Evolutionary conservation across 2,113 vertebrate species (phyloP), one percentile per base, ranked within the genome.

Genomic region (Macaca mulatta): DNA sequence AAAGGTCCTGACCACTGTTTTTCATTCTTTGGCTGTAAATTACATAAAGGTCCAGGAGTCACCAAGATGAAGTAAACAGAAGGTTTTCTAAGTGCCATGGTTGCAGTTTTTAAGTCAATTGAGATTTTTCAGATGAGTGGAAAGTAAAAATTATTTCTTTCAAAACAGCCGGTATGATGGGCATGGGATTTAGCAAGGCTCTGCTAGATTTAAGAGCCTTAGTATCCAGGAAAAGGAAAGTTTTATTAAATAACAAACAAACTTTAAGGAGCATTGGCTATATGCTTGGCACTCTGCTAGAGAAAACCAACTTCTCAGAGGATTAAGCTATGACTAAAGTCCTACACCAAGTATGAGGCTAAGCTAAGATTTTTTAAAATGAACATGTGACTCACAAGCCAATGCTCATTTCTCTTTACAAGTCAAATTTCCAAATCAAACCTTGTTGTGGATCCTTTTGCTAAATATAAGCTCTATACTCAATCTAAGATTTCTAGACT

Each of bases 21-120:
- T 38, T 96, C 52, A 92, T 59, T 87, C 78, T 96, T 83, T 57
- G 30, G 14, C 35, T 97, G 9, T 87, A 52, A 86, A 78, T 92
- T 89, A 38, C 50, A 17, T 82, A 38, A 89, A 77, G 52, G n/a
- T 90, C 18, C 79, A 82, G 30, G 12, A 40, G 23, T 88, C 74
- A 64, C 25, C 23, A 85, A n/a, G 9, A 45, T 83, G 64, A 79
- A 85, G 48, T 20, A 55, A 96, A 70, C n/a, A 35, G n/a, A 74
- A 79, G 43, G 5, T 45, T 94, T 96, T 89, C 25, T 75, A 75
- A 70, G 40, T 69, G 40, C 8, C 13, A 32, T 92, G 40, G 12
- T 64, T 50, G 17, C 61, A 4, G 57, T 92, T 78, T 84, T 64
- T 90, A 64, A 61, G 17, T 74, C 94, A 95, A 50, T 18, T 64